Base-by-base conservation (phyloP, 2,113 vertebrate genomes). In the Cygnus buccinator region DNA sequence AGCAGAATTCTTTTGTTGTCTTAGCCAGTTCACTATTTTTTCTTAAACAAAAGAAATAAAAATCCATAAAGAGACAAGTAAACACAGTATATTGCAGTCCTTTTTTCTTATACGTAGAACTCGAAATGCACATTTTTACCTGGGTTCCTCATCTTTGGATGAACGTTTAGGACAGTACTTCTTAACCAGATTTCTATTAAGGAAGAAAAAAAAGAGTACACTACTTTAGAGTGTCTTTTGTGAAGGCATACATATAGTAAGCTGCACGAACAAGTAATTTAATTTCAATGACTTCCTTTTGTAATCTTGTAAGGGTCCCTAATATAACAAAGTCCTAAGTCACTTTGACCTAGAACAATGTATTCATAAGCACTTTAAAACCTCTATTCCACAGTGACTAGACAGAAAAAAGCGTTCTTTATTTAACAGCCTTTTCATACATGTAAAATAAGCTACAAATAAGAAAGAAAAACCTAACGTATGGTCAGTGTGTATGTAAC, bases 151-250 rank as follows among this genome's bases (percentile, higher is more conserved):
- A 59, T 99, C 99, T 98, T 99, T 99, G 76, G 99, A 95, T 63
- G 98, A 98, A 86, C 99, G 99, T 91, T 99, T 99, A 20, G 99
- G 99, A 97, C 99, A 99, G 81, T 99, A 99, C 95, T 99, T 99
- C 98, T 99, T 99, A 78, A 99, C 99, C 98, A 99, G 96, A 98
- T 98, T 99, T 98, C 99, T 99, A 96, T 78, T 95, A 76, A 74
- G 87, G 79, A 77, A 97, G 75, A 90, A 95, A 0, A 50, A 87
- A 94, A 85, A 25, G 54, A 92, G 61, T 5, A 76, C 5, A 3
- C 2, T 59, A 23, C 57, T 85, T 96, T 66, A 89, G 48, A 92
- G 23, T 62, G 35, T 84, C 33, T 65, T 81, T 65, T 29, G 14
- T 95, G 21, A 85, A 93, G 23, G 50, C 5, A 33, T 5, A 66